Base-by-base conservation (phyloP, 2,113 vertebrate species). In the Gambusia holbrooki region DNA sequence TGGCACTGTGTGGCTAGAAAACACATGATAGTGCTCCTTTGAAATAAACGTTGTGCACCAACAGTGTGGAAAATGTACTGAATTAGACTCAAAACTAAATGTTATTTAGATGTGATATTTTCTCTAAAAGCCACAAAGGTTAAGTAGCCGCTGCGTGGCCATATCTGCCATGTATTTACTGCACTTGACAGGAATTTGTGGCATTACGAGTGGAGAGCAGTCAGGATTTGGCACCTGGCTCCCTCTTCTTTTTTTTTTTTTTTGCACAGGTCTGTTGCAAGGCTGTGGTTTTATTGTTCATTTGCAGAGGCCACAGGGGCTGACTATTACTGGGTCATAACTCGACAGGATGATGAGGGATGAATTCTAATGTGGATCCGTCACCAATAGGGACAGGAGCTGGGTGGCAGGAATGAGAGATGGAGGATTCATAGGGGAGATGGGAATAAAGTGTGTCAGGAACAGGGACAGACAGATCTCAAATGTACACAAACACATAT, bases 291-390 rank as follows among this genome's bases (percentile, higher is more conserved):
- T 92, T 92, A 92, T 91, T 92, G 90, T 91, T 92, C 89, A 90
- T 93, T 91, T 92, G 86, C 81, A 61, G 81, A 89, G 88, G 87
- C 86, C 88, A 91, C 82, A 87, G 89, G 83, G 81, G 79, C 86
- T 74, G 89, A 91, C 86, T 90, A 92, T 94, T 94, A 93, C 90
- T 88, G 85, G 89, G 88, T 91, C 91, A 92, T 94, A 92, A 92
- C 91, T 90, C 80, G 80, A 83, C 79, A 70, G 84, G 86, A 86
- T 88, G 90, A 92, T 90, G 88, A 88, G 92, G 82, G 83, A 81
- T 88, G 88, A 92, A 92, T 92, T 88, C 85, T 92, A 93, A 91
- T 92, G 90, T 77, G 80, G 82, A 81, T 83, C 77, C 71, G 86
- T 85, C 90, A 86, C 79, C 73, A 71, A 83, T 68, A 75, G 80